A percentile compares a stretch with the other conserved stretches of the same genome.
Evolutionary conservation across 2,888 invertebrate genomes (phyloP).

Genomic region (Drosophila testacea): DNA sequence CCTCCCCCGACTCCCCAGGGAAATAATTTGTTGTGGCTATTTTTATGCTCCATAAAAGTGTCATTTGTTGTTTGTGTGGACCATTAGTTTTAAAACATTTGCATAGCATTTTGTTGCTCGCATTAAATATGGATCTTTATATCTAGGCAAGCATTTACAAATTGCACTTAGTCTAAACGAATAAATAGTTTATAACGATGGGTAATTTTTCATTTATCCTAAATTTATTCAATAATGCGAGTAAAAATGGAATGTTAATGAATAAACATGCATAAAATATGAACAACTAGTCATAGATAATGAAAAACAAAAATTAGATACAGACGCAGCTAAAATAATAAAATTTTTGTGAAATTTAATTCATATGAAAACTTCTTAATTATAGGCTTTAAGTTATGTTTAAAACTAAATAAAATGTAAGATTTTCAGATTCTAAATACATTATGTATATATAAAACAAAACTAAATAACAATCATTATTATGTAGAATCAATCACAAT

Average conservation of each 20-base stretch:
- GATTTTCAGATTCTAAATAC: background rate
- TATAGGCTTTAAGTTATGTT: background rate
- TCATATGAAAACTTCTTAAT: background rate
- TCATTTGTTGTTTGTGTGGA: conserved; percentile 35
- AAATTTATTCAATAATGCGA: background rate
- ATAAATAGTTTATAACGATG: background rate
- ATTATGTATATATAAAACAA: background rate
- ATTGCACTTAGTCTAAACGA: background rate
- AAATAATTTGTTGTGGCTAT: conserved; percentile 59
- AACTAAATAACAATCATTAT: background rate
- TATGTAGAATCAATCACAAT: too few species aligned
- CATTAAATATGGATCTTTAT: background rate
- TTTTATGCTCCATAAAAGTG: conserved; percentile 50
- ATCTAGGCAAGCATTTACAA: background rate
- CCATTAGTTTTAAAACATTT: conserved; percentile 54
- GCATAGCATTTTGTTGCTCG: conserved; percentile 13
- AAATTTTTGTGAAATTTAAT: too few species aligned
- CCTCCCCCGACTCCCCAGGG: conserved; percentile 17
- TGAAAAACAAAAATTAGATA: too few species aligned
- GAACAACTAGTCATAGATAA: too few species aligned
- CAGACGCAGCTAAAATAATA: too few species aligned
- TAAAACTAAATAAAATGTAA: too few species aligned
- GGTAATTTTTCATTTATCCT: background rate
- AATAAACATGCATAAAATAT: too few species aligned
- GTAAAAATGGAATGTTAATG: background rate